Conservation (phyloP, 2,797 vertebrate species). For the Alectoris magna region DNA sequence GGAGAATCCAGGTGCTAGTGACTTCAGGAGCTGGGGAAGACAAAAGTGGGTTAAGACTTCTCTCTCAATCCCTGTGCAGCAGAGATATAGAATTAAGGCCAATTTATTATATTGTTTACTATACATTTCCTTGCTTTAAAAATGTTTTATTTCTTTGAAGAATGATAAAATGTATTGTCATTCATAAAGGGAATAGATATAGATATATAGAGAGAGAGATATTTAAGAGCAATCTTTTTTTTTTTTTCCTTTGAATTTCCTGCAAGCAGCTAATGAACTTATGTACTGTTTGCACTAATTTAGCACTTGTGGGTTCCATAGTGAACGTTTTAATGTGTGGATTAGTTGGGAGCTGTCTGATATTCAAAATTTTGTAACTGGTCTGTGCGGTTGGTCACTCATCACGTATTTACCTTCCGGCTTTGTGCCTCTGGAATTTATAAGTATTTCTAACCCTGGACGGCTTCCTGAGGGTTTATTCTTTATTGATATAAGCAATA, state of each 20-base stretch:
- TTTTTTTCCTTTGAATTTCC: neutral
- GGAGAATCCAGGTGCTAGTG: neutral
- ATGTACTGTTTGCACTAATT: neutral
- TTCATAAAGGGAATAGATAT: neutral
- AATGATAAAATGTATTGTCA: neutral
- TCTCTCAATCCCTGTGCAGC: neutral
- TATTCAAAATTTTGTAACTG: neutral
- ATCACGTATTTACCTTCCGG: neutral
- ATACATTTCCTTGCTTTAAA: neutral
- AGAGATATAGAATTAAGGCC: neutral
- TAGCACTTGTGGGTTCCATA: neutral
- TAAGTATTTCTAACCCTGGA: neutral
- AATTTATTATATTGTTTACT: neutral
- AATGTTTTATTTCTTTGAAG: neutral
- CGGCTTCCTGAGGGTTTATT: neutral
- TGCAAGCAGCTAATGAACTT: neutral
- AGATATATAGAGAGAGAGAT: rapidly evolving
- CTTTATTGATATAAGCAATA: neutral
- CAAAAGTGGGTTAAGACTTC: neutral
- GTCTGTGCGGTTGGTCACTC: neutral
- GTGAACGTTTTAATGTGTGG: neutral
- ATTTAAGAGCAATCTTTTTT: neutral
- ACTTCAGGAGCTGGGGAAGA: neutral
- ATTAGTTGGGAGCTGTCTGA: neutral
- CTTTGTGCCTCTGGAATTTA: neutral